phyloP scores from a whole-genome alignment of 2,797 vertebrate species.

The Hydrocynus forskahlii region DNA sequence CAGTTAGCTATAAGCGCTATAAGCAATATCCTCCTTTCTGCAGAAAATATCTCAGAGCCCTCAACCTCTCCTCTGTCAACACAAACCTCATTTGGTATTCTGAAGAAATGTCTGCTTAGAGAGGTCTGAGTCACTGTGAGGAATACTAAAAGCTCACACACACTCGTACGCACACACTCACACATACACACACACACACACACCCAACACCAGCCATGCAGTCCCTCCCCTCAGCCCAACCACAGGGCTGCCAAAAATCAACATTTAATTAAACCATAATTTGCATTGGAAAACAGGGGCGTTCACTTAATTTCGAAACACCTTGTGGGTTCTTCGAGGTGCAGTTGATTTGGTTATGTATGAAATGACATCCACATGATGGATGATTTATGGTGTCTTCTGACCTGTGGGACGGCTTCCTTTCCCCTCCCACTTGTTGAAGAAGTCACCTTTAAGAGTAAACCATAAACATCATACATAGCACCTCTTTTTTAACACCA shows the following conservation, averaged over 20 bases:
- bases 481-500: background rate
- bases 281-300: constrained; percentile 22
- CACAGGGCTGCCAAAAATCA: constrained; percentile 32
- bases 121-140: constrained; percentile 40
- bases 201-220: constrained; percentile 2
- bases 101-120: constrained; percentile 47
- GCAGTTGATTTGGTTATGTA: constrained; percentile 18
- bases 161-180: too few species aligned
- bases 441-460: constrained; percentile 11
- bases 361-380: constrained; percentile 10
- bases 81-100: constrained; percentile 60
- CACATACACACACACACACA: background rate
- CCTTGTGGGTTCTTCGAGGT: background rate
- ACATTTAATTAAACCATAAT: constrained; percentile 42
- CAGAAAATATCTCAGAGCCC: constrained; percentile 37
- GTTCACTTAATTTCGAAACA: constrained; percentile 20
- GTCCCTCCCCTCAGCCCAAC: constrained; percentile 13
- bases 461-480: background rate
- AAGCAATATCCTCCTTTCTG: constrained; percentile 20
- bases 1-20: constrained; percentile 2
- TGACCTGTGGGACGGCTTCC: background rate
- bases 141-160: constrained; percentile 52
- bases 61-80: constrained; percentile 53
- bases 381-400: background rate
- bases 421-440: constrained; percentile 22